phyloP scores from a whole-genome alignment of 2,113 vertebrate species.

The Junco hyemalis region DNA sequence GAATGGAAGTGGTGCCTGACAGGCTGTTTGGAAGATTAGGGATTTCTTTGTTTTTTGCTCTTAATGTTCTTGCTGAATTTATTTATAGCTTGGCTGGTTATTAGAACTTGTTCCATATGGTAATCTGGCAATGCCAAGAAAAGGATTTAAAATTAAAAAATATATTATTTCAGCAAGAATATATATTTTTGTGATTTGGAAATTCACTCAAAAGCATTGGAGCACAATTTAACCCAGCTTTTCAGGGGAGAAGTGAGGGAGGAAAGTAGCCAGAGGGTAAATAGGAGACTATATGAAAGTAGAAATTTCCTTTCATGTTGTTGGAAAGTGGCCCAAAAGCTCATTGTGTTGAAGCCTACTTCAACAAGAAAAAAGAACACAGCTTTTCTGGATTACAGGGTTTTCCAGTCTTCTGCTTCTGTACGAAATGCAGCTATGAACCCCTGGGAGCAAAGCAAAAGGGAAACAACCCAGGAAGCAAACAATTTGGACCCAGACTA shows the following conservation, averaged over 20 bases:
- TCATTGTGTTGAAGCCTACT: neutral
- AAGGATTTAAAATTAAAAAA: slow-evolving; percentile 40
- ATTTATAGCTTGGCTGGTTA: slow-evolving; percentile 66
- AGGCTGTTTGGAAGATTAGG: slow-evolving; percentile 18
- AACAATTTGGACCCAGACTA: neutral
- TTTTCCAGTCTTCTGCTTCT: slow-evolving; percentile 19
- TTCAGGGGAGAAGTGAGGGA: neutral
- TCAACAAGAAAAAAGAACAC: neutral
- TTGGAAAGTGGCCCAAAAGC: slow-evolving; percentile 17
- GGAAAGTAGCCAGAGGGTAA: neutral
- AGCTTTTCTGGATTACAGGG: slow-evolving; percentile 31
- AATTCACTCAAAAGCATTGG: neutral
- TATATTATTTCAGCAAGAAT: slow-evolving; percentile 24
- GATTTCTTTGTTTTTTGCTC: slow-evolving; percentile 29
- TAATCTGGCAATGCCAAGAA: slow-evolving; percentile 56
- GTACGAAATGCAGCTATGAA: neutral
- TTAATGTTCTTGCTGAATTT: slow-evolving; percentile 55
- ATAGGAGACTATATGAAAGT: neutral
- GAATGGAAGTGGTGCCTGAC: slow-evolving; percentile 4
- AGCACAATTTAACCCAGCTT: neutral
- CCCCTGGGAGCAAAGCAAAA: neutral
- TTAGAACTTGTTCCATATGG: slow-evolving; percentile 65
- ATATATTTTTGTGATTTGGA: neutral
- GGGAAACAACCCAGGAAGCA: neutral
- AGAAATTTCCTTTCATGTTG: neutral